Evolutionary conservation across 2,888 invertebrate species (phyloP).

Genomic region (Tinea trinotella): DNA sequence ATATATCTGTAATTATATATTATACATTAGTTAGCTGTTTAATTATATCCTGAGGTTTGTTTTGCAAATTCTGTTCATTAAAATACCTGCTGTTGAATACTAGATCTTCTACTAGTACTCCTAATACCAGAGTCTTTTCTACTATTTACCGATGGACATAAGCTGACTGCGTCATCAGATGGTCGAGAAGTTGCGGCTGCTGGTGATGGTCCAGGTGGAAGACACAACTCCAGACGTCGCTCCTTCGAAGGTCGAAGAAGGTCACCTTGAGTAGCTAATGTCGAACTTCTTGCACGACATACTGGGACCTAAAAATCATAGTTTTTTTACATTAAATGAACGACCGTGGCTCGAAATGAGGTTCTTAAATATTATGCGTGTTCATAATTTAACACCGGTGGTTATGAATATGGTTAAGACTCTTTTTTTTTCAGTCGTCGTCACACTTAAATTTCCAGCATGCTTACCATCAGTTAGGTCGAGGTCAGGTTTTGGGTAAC

Average conservation of each 20-base stretch:
- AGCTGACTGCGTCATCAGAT: conserved; percentile 77
- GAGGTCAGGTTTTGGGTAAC: no score
- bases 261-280: conserved; percentile 57
- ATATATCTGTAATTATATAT: conserved; percentile 63
- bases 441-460: no score
- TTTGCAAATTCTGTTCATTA: no score
- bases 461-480: no score
- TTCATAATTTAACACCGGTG: no score
- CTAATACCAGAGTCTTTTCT: conserved; percentile 91
- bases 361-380: no score
- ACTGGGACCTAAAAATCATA: conserved; percentile 44
- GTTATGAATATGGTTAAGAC: no score
- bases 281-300: conserved; percentile 61
- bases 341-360: no score
- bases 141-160: conserved; percentile 84
- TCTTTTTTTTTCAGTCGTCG: no score
- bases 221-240: conserved; percentile 56
- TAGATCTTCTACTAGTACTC: conserved; percentile 87
- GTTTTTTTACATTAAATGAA: no score
- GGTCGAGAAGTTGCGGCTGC: conserved; percentile 30
- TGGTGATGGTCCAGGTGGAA: conserved; percentile 43
- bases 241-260: conserved; percentile 45
- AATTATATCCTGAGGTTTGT: neutral
- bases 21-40: neutral
- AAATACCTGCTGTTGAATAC: conserved; percentile 86